Evolutionary conservation across 2,888 invertebrate species (phyloP), one percentile per base, ranked within the genome.

Genomic region (Drosophila recens): DNA sequence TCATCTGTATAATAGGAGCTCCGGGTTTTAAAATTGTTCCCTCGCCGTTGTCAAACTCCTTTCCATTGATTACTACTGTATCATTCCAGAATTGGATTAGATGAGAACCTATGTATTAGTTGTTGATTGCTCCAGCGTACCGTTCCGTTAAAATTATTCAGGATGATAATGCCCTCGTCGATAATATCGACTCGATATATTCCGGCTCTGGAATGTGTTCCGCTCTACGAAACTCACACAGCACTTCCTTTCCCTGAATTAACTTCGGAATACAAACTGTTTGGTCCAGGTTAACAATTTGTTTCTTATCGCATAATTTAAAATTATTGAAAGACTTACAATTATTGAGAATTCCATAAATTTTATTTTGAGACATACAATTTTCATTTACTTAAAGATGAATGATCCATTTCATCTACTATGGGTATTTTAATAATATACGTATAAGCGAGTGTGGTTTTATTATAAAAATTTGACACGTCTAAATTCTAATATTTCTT

Each of bases 401-500:
- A 11, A 43, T 11, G 17, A 17, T 43, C 20, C 11, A 43, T 20
- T 42, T 17, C 17, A 43, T 43, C 20, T 38, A 38, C n/a, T 6
- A 11, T 20, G 10, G 20, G 43, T 43, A 20, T 43, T 43, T 20
- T 20, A 9, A 43, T 20, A 20, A 43, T 43, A 5, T 43, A 43
- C 11, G 11, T 43, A 5, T 43, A 43, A 20, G 11, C 11, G 20
- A 43, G 11, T 13, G 43, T 5, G 4, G 43, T 43, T 43, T 43
- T 43, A 2, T 43, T 43, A 11, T 20, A 20, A 4, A 20, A 20
- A 2, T 20, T 20, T 20, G 20, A 43, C 4, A 20, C 43, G 20
- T 43, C 43, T 20, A 11, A 43, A 43, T 43, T 43, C 20, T 43
- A 20, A 20, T 11, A 43, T 43, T 43, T 43, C 43, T 20, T 43